phyloP scores from a whole-genome alignment of 2,888 invertebrate genomes.

The Leucophenga maculata region DNA sequence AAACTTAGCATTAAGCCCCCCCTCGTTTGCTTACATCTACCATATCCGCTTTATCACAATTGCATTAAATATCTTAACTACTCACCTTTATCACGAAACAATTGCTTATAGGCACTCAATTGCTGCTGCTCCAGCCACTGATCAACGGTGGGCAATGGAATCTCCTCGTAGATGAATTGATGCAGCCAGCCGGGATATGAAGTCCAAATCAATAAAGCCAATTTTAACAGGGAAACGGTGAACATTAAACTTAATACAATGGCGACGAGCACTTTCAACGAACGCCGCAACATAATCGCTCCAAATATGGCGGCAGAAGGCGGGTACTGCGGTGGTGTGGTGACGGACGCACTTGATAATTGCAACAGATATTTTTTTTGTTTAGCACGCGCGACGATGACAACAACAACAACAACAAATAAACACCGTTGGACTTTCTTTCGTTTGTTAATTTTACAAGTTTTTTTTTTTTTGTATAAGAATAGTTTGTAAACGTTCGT shows the following conservation, averaged over 20 bases:
- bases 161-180: conserved; percentile 72
- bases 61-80: conserved; percentile 39
- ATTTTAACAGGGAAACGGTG: conserved; percentile 72
- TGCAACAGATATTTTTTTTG: background rate
- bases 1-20: no score
- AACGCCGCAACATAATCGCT: conserved; percentile 64
- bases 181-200: conserved; percentile 60
- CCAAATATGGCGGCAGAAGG: background rate
- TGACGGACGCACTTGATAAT: no score
- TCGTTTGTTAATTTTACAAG: background rate
- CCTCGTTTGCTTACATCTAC: conserved; percentile 18
- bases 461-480: background rate
- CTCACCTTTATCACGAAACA: conserved; percentile 83
- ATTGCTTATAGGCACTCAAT: conserved; percentile 79
- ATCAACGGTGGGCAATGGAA: conserved; percentile 76
- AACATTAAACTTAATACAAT: conserved; percentile 74
- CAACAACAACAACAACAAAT: conserved; percentile 12
- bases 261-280: conserved; percentile 72
- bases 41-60: conserved; percentile 9
- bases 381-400: conserved; percentile 10
- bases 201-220: conserved; percentile 73
- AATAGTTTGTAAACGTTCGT: no score
- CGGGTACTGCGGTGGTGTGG: no score
- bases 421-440: background rate
- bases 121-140: conserved; percentile 84